These are phyloP conservation scores for Brachyrhaphis roseni DNA, from an alignment of 2,797 vertebrate species.

Conservation along the genomic window DNA sequence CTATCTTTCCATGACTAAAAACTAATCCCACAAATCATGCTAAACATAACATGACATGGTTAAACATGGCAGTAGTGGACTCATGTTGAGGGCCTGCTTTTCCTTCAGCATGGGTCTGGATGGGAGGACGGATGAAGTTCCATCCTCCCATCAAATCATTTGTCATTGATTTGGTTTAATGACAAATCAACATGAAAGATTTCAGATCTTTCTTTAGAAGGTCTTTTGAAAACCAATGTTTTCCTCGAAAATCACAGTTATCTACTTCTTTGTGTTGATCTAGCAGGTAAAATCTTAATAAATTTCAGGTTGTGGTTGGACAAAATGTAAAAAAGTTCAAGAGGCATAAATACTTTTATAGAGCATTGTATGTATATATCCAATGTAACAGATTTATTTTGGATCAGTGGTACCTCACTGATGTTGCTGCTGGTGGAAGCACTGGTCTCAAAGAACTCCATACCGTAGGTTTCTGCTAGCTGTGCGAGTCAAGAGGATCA, in stretches of 20 bases:
- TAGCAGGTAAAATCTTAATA: background rate
- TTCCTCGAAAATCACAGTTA: background rate
- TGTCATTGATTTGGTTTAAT: background rate
- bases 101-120: too few species aligned
- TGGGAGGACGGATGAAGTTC: too few species aligned
- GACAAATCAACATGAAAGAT: background rate
- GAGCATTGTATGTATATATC: background rate
- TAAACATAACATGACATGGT: too few species aligned
- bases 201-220: background rate
- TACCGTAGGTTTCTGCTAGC: slow-evolving; percentile 90
- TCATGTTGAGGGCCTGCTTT: too few species aligned
- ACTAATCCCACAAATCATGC: too few species aligned
- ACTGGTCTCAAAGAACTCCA: slow-evolving; percentile 95
- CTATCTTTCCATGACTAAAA: background rate
- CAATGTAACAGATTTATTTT: background rate
- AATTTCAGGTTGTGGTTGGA: background rate
- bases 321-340: too few species aligned
- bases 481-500: slow-evolving; percentile 59
- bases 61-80: too few species aligned
- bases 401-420: slow-evolving; percentile 81
- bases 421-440: slow-evolving; percentile 89
- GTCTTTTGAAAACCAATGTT: background rate
- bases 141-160: too few species aligned
- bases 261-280: background rate
- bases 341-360: background rate